A percentile compares a stretch with the other conserved stretches of the same genome.
Conservation (phyloP, 1,140 invertebrate genomes). For the Panulirus ornatus region DNA sequence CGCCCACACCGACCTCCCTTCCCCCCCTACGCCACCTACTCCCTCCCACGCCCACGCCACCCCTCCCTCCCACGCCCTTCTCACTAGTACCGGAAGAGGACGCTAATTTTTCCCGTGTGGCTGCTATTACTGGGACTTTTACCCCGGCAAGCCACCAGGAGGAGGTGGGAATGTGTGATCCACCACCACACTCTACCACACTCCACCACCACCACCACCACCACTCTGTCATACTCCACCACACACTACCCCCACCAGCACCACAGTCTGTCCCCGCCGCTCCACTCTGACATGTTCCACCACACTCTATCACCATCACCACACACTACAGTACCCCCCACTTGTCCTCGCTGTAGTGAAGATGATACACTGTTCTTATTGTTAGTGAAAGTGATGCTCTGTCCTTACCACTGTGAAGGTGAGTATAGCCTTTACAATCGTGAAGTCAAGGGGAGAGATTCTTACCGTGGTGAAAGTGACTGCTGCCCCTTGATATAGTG, state of each 20-base stretch:
- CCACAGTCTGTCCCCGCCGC: not conserved
- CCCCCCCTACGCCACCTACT: not conserved
- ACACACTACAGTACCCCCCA: no score
- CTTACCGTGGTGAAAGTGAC: no score
- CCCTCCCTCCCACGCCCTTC: not conserved
- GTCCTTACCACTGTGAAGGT: no score
- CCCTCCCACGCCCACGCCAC: not conserved
- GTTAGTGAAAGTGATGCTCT: no score
- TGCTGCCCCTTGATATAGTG: no score
- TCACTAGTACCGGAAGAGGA: slow-evolving; percentile 22
- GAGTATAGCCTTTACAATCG: no score
- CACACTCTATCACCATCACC: not conserved
- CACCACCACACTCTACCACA: not conserved
- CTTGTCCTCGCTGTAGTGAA: not conserved
- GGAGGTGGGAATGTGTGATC: not conserved
- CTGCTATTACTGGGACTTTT: slow-evolving; percentile 42
- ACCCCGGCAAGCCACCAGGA: not conserved
- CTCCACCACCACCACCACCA: no score
- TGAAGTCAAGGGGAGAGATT: no score
- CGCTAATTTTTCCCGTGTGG: slow-evolving; percentile 16
- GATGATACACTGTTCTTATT: no score
- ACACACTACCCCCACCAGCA: not conserved
- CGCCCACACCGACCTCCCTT: not conserved
- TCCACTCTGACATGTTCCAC: not conserved
- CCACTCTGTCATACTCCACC: not conserved